Evolutionary conservation across 2,113 vertebrate genomes (phyloP), one percentile per base, ranked within the genome.

Genomic region (Salvelinus alpinus): DNA sequence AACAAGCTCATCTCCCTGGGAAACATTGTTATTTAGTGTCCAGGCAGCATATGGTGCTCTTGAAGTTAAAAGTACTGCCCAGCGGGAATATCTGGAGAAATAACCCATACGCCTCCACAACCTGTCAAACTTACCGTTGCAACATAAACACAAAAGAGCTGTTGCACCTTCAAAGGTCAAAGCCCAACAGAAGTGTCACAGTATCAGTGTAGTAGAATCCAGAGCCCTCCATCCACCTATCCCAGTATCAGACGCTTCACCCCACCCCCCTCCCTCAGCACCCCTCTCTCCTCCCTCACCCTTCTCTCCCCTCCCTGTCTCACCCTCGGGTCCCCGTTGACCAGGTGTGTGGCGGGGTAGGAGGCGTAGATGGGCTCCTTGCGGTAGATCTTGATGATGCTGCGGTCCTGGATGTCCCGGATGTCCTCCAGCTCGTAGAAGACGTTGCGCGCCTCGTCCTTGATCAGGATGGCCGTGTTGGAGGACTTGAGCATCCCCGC

Each of bases 371-470:
- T 94, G 0, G 98, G 98, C 86, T 99, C 97, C 90, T 99, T 99
- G 71, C 97, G 92, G 80, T 95, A 99, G 85, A 99, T 98, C 93
- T 99, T 99, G 87, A 99, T 99, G 91, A 99, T 96, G 80, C 98
- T 98, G 74, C 97, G 95, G 92, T 99, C 98, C 91, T 98, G 97
- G 89, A 99, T 97, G 79, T 99, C 98, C 0, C 98, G 92, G 77
- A 99, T 96, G 0, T 99, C 98, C 92, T 99, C 98, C 78, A 99
- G 94, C 89, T 99, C 97, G 1, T 99, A 99, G 95, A 99, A 99
- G 85, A 99, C 96, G 0, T 99, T 99, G 1, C 98, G 95, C 0
- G 97, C 94, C 91, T 99, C 98, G 5, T 99, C 98, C 86, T 99
- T 99, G 94, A 99, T 99, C 88, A 99, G 90, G 92, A 99, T 98